Evolutionary conservation across 2,888 invertebrate genomes (phyloP).

Genomic region (Magallana nippona): DNA sequence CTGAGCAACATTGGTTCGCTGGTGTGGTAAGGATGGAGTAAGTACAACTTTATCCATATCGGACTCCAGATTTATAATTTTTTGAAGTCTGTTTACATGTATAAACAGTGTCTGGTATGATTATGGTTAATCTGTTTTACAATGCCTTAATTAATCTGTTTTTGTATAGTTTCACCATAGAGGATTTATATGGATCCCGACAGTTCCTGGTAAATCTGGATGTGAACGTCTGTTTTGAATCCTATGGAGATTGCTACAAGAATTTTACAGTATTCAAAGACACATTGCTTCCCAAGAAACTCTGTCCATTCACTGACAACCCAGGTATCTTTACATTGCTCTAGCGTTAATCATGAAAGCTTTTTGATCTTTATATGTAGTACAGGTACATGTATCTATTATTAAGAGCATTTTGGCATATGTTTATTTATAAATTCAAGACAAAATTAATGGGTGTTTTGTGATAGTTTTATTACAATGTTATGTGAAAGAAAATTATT

Average conservation of each 20-base stretch:
- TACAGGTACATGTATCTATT: too few relatives aligned
- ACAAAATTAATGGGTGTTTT: too few relatives aligned
- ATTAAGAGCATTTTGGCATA: too few relatives aligned
- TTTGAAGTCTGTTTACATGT: too few relatives aligned
- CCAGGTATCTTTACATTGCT: constrained; percentile 5
- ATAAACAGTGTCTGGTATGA: too few relatives aligned
- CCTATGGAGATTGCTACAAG: constrained; percentile 35
- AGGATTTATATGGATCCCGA: constrained; percentile 41
- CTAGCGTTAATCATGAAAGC: too few relatives aligned
- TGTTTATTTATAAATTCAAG: too few relatives aligned
- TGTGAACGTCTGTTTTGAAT: constrained; percentile 47
- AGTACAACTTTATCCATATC: constrained; percentile 13
- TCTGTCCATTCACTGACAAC: constrained; percentile 40
- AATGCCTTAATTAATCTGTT: background rate
- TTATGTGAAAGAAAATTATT: too few relatives aligned
- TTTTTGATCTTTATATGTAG: too few relatives aligned
- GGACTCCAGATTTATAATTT: too few relatives aligned
- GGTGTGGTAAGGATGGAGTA: constrained; percentile 47
- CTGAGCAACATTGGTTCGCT: constrained; percentile 42
- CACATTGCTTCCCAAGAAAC: constrained; percentile 43
- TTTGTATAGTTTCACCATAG: constrained; percentile 41
- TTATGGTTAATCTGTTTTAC: too few relatives aligned
- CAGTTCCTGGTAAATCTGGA: constrained; percentile 43
- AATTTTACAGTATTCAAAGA: constrained; percentile 37
- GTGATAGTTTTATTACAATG: too few relatives aligned